phyloP scores from a whole-genome alignment of 1,140 invertebrate genomes.

The Pseudomyrmex sp. region DNA sequence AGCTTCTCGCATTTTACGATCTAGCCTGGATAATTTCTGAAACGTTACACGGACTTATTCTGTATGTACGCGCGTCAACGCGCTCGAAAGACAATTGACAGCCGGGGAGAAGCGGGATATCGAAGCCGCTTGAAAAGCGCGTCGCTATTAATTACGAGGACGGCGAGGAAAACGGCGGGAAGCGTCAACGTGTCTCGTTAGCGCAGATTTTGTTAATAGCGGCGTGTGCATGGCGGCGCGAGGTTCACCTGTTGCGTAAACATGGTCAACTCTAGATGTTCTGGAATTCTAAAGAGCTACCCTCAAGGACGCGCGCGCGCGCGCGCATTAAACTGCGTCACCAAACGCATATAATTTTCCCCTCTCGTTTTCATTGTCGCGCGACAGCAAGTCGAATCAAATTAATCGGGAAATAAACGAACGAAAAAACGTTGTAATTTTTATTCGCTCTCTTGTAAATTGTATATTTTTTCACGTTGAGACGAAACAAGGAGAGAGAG shows the following conservation, averaged over 20 bases:
- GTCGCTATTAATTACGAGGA: constrained; percentile 40
- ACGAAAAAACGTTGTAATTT: background rate
- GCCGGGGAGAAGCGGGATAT: background rate
- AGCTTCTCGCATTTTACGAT: constrained; percentile 42
- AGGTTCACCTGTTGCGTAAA: constrained; percentile 72
- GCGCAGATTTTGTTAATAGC: constrained; percentile 71
- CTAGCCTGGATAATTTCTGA: constrained; percentile 52
- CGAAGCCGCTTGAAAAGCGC: constrained; percentile 10
- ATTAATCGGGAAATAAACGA: background rate
- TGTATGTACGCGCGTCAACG: too few relatives aligned
- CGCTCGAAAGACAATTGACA: constrained; percentile 22
- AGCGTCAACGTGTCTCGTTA: constrained; percentile 64
- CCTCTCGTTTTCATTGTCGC: background rate
- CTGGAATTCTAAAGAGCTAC: constrained; percentile 40
- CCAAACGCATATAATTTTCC: background rate
- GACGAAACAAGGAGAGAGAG: too few relatives aligned
- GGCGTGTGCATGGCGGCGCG: constrained; percentile 54
- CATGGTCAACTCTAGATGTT: constrained; percentile 60
- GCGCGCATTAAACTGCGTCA: constrained; percentile 7
- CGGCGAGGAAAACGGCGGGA: background rate
- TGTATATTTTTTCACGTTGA: background rate
- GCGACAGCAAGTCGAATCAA: background rate
- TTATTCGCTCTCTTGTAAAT: background rate
- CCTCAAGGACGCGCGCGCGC: constrained; percentile 1
- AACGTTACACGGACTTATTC: constrained; percentile 14